Percentiles rank a stretch among this genome's conserved stretches.
Evolutionary conservation across 2,113 vertebrate genomes (phyloP).

Genomic region (Zapornia atra): DNA sequence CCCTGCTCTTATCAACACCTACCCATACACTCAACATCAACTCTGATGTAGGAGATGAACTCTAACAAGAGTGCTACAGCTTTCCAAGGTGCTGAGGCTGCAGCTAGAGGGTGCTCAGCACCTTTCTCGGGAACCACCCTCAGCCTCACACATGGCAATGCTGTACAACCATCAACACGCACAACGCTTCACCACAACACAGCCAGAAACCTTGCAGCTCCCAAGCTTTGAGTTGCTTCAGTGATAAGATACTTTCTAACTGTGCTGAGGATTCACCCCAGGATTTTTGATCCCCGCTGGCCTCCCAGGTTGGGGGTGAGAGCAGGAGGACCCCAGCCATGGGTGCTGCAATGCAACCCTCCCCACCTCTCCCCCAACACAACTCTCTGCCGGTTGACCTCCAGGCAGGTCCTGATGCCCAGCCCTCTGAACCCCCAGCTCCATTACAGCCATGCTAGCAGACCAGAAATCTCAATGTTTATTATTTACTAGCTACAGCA

Average conservation of each 20-base stretch:
- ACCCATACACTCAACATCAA: not conserved
- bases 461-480: not conserved
- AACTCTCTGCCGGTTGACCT: not conserved
- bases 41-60: not conserved
- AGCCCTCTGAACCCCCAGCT: not conserved
- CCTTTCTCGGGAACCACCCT: not conserved
- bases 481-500: not conserved
- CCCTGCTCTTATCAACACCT: not conserved
- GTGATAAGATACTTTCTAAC: not conserved
- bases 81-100: not conserved
- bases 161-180: accelerated
- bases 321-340: accelerated
- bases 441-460: not conserved
- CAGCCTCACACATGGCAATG: accelerated
- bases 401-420: accelerated
- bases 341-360: not conserved
- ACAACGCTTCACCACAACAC: not conserved
- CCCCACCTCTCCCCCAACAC: not conserved
- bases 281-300: not conserved
- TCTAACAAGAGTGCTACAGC: not conserved
- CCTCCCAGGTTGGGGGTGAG: not conserved
- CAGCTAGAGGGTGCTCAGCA: not conserved
- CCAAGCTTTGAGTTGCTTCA: not conserved
- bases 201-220: not conserved
- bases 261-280: not conserved